Conservation (phyloP, 2,113 vertebrate species). For the Oxyura jamaicensis region DNA sequence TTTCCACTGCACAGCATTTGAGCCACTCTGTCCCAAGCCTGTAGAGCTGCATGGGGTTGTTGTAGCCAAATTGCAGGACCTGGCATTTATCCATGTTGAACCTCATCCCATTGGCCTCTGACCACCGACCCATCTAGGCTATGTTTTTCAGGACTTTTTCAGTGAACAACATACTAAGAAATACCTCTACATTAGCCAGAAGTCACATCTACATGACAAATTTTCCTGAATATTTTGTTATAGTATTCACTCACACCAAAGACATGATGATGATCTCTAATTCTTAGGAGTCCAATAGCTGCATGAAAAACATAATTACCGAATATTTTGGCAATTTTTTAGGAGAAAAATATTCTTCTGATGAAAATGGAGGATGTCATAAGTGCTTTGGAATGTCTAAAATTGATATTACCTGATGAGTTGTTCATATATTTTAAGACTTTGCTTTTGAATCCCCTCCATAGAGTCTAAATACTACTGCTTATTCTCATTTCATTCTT, state of each 20-base stretch:
- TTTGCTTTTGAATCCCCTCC: neutral
- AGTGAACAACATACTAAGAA: neutral
- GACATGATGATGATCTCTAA: neutral
- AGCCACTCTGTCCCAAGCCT: too few relatives aligned
- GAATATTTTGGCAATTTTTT: neutral
- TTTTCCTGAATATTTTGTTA: neutral
- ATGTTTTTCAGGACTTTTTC: neutral
- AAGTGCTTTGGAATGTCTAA: neutral
- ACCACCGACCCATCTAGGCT: too few relatives aligned
- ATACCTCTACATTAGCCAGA: neutral
- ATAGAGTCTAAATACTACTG: neutral
- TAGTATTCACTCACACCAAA: neutral
- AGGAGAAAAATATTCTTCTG: neutral
- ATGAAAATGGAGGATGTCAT: neutral
- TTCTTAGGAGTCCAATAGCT: neutral
- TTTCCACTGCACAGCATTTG: too few relatives aligned
- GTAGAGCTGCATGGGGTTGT: too few relatives aligned
- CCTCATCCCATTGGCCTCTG: too few relatives aligned
- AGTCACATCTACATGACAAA: neutral
- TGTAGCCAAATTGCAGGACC: too few relatives aligned
- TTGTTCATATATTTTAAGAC: neutral
- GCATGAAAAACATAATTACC: neutral
- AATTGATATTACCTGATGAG: neutral
- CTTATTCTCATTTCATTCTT: neutral
- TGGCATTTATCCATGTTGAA: too few relatives aligned